These are phyloP conservation scores for Anthophora plumipes DNA, from an alignment of 2,888 invertebrate genomes.

Conservation along the genomic window DNA sequence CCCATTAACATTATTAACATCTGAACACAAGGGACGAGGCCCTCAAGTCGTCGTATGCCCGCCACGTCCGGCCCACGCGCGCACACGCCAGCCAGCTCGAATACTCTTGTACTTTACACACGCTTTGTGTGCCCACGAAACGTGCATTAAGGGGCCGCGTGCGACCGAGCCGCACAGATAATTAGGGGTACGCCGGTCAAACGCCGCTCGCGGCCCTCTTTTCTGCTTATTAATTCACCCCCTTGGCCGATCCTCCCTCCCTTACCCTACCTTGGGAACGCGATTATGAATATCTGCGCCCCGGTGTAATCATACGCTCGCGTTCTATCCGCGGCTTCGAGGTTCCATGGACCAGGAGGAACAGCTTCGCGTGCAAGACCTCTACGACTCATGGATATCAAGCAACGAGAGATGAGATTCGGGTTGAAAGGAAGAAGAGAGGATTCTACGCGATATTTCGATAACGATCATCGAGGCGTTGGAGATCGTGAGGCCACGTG, in stretches of 20 bases:
- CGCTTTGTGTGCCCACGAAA: conserved; percentile 67
- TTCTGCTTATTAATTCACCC: conserved; percentile 72
- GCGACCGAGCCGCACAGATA: conserved; percentile 69
- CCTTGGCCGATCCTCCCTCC: conserved; percentile 41
- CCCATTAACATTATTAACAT: conserved; percentile 81
- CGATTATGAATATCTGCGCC: conserved; percentile 66
- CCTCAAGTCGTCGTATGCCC: conserved; percentile 55
- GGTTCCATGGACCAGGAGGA: not conserved
- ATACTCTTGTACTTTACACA: conserved; percentile 43
- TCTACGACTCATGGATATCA: conserved; percentile 15
- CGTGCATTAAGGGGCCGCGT: conserved; percentile 65
- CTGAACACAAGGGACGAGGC: conserved; percentile 71
- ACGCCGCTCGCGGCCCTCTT: conserved; percentile 59
- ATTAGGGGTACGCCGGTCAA: conserved; percentile 72
- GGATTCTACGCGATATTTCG: conserved; percentile 37
- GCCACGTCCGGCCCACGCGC: conserved; percentile 72
- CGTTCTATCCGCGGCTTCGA: conserved; percentile 36
- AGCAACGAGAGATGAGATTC: conserved; percentile 8
- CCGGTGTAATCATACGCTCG: conserved; percentile 62
- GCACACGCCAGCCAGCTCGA: conserved; percentile 59
- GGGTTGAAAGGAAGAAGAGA: not conserved
- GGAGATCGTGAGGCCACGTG: conserved; percentile 48
- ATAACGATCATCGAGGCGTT: conserved; percentile 50
- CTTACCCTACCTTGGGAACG: conserved; percentile 44
- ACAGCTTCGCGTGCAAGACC: conserved; percentile 17